Base-by-base conservation (phyloP, 2,113 vertebrate genomes). In the Dromaius novaehollandiae region DNA sequence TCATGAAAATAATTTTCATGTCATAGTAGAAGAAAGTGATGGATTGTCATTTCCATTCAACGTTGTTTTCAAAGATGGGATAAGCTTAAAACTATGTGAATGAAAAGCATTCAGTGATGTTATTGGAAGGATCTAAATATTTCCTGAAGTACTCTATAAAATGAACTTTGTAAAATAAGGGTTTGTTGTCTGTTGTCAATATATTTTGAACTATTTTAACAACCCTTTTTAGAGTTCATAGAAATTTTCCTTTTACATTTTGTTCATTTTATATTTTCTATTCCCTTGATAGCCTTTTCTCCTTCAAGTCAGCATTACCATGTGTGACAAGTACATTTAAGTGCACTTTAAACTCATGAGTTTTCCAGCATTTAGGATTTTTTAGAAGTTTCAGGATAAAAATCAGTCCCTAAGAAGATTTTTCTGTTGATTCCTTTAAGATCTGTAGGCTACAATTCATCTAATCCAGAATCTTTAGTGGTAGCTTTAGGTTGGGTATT, bases 41-140 rank as follows among this genome's bases (percentile, higher is more conserved):
- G 13, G 15, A 13, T 13, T 4, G 1, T 38, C 11, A 69, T 84
- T 80, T 81, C 16, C 36, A 70, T 70, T 65, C 66, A 51, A 9
- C 16, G 65, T 21, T 5, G 11, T 66, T 87, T 84, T 75, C n/a
- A 78, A 70, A 69, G 3, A 34, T 9, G 19, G 56, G 7, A 46
- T 34, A 68, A 74, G 7, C 16, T 28, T 28, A 61, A 77, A 90
- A 71, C 40, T 25, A 3, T 9, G 61, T 56, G 13, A 80, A 65
- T 28, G 7, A 6, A 60, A 46, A 73, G 6, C 9, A 13, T 2
- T 63, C 9, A 68, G 17, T 38, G 3, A 19, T 0, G 1, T 1
- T 64, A 24, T 32, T 76, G 20, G 21, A 68, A 85, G 65, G 7
- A 34, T 18, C 2, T 30, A 71, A 82, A 16, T 86, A 80, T 44